Evolutionary conservation across 1,140 invertebrate species (phyloP).

Genomic region (Pseudomyrmex gracilis): DNA sequence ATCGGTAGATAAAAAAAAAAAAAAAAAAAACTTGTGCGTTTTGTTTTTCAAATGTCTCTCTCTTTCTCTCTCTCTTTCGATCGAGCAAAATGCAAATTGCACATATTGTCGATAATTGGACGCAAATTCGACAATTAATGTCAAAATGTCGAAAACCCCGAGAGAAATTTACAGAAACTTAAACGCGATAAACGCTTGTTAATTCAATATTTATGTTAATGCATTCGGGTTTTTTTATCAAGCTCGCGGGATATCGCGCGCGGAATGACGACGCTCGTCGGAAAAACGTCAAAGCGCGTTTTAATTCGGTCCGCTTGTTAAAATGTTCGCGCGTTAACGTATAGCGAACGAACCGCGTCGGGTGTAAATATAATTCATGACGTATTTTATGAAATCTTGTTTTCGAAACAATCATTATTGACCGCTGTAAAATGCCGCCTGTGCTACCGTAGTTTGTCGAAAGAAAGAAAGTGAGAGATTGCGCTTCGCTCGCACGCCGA

Average conservation of each 20-base stretch:
- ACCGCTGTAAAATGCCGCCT: neutral
- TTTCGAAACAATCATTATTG: slow-evolving; percentile 26
- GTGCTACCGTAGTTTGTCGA: too few species aligned
- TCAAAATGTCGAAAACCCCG: slow-evolving; percentile 8
- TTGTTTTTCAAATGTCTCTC: too few species aligned
- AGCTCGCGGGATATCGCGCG: neutral
- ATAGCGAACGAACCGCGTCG: neutral
- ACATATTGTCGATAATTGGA: neutral
- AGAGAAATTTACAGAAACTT: neutral
- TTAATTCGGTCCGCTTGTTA: slow-evolving; percentile 27
- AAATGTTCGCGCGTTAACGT: slow-evolving; percentile 35
- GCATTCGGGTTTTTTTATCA: slow-evolving; percentile 25
- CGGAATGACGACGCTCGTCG: slow-evolving; percentile 16
- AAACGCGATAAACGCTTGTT: slow-evolving; percentile 32
- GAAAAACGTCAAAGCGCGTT: slow-evolving; percentile 9
- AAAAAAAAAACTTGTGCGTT: too few species aligned
- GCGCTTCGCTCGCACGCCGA: neutral
- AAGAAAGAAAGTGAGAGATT: too few species aligned
- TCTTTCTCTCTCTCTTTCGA: neutral
- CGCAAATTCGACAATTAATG: neutral
- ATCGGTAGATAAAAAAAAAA: too few species aligned
- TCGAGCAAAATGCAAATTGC: slow-evolving; percentile 1
- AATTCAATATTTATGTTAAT: slow-evolving; percentile 32
- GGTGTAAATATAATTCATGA: slow-evolving; percentile 51
- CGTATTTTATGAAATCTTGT: slow-evolving; percentile 7